A percentile compares a stretch with the other conserved stretches of the same genome.
Conservation (phyloP, 2,888 invertebrate species). For the Cantharis lateralis region DNA sequence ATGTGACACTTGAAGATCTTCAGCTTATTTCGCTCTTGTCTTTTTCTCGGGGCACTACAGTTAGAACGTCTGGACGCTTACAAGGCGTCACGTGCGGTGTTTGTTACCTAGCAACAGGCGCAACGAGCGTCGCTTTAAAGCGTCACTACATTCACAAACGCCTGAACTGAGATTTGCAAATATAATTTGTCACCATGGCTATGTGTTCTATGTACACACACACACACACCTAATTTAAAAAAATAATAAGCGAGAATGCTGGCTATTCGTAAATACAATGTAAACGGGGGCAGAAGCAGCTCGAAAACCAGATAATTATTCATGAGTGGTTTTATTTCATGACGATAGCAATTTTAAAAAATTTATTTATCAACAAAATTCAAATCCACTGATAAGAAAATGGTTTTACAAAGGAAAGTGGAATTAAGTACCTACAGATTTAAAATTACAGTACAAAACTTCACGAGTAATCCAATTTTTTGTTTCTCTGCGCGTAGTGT, state of each 20-base stretch:
- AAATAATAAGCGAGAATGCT: not conserved
- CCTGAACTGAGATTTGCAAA: slow-evolving; percentile 29
- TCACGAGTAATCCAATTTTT: not conserved
- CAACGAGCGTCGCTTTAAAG: slow-evolving; percentile 30
- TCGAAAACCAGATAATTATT: not conserved
- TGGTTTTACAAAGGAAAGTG: not conserved
- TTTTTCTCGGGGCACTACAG: slow-evolving; percentile 20
- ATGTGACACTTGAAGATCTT: slow-evolving; percentile 10
- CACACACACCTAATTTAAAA: not conserved
- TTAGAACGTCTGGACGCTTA: slow-evolving; percentile 35
- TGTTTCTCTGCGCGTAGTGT: not conserved
- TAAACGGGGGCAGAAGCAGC: not conserved
- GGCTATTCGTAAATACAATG: not conserved
- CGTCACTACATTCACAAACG: slow-evolving; percentile 24
- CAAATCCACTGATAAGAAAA: not conserved
- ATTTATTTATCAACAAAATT: not conserved
- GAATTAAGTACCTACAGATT: not conserved
- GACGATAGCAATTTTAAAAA: not conserved
- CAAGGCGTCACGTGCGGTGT: slow-evolving; percentile 39
- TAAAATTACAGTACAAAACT: not conserved
- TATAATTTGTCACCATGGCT: slow-evolving; percentile 14
- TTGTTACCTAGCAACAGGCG: slow-evolving; percentile 39
- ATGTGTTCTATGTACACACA: not conserved
- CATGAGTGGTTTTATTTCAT: not conserved
- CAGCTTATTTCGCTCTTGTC: slow-evolving; percentile 16